Evolutionary conservation across 2,797 vertebrate genomes (phyloP).

Genomic region (Discoglossus pictus): DNA sequence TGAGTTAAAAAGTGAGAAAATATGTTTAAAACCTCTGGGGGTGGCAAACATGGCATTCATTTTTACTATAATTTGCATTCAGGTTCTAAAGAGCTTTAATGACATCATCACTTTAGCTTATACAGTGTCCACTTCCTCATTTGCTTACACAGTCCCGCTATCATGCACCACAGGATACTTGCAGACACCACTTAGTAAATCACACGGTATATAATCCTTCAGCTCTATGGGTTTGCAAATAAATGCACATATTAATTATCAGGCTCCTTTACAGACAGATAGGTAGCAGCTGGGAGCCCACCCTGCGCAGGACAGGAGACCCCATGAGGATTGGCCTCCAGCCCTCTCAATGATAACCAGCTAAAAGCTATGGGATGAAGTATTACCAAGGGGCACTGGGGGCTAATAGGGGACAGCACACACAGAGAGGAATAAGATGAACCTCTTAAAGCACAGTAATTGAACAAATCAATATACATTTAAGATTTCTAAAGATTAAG

Average conservation of each 20-base stretch:
- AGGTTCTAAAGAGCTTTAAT: too few species aligned
- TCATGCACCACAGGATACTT: background rate
- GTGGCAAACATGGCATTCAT: too few species aligned
- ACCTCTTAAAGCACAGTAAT: slow-evolving; percentile 5
- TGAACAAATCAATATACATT: slow-evolving; percentile 34
- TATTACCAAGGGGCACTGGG: slow-evolving; percentile 9
- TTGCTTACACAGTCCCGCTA: too few species aligned
- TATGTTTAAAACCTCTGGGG: too few species aligned
- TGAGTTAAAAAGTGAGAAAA: too few species aligned
- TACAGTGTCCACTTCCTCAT: too few species aligned
- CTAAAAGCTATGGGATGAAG: slow-evolving; percentile 40
- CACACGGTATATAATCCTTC: slow-evolving; percentile 5
- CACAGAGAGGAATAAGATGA: background rate
- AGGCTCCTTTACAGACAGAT: background rate
- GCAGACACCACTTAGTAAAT: background rate
- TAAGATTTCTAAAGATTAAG: slow-evolving; percentile 27
- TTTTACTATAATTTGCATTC: too few species aligned
- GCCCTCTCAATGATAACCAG: slow-evolving; percentile 38
- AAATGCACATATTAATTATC: slow-evolving; percentile 23
- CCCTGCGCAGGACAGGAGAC: background rate
- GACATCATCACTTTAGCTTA: too few species aligned
- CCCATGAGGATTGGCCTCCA: background rate
- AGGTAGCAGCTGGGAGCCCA: slow-evolving; percentile 9
- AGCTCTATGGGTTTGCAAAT: background rate
- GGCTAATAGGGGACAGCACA: background rate